Evolutionary conservation across 92 coral and sea anemone genomes (phyloP), one percentile per base, ranked within the genome.

Genomic region (Montipora capitata): DNA sequence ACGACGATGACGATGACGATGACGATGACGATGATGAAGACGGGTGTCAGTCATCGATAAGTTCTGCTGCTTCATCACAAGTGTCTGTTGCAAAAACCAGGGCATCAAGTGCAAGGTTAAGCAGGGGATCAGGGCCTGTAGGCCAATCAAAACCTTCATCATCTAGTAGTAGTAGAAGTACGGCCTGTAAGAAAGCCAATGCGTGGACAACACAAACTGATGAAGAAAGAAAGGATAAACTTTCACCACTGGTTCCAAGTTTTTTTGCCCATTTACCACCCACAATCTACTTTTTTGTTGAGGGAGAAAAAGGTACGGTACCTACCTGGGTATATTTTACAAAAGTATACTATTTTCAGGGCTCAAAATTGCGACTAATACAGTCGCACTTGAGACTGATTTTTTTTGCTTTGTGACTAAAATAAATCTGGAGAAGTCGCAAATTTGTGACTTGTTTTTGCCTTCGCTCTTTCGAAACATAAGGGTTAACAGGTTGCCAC

Each of bases 241-340:
- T 92, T 14, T 92, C 98, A 18, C 91, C 98, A 7, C 67, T 96
- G 61, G 90, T 95, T 13, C 91, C 92, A 39, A 97, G 99, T 76
- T 68, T 97, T 66, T 97, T 97, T 91, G 80, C 93, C 9, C 87
- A 96, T 81, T 86, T 86, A 17, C 92, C 95, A 12, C 83, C 99
- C 1, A 97, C 98, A 0, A 76, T 97, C 8, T 91, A 97, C 74
- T 97, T 97, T 63, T 89, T 92, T 68, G 89, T 92, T 2, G 99
- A 97, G 68, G 98, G 98, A 40, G 99, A 97, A 72, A 96, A 88
- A 92, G 99, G 99, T 97, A 88, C 4, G 0, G 52, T 27, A 27
- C 35, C 35, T 27, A 27, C 35, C 35, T 1, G 35, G 35, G 35
- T 27, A 27, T 27, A 27, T 27, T 27, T 27, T 27, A 27, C 35